Base-by-base conservation (phyloP, 2,888 invertebrate species). In the Pollenia angustigena region DNA sequence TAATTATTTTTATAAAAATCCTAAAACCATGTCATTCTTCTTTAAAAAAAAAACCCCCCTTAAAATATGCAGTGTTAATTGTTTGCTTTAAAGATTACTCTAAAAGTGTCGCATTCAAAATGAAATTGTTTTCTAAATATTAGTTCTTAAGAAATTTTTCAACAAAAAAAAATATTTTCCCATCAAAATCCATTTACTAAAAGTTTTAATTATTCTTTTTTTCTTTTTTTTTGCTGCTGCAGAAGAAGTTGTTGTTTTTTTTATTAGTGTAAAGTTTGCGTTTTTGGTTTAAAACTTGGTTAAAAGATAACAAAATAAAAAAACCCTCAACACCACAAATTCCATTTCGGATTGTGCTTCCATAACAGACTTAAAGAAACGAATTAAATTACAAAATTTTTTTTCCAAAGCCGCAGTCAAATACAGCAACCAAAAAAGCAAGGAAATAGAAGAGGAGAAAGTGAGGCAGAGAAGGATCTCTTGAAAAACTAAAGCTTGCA, bases 331-430 rank as follows among this genome's bases (percentile, higher is more conserved):
- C 40, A 80, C 80, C 69, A 56, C 80, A 75, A 69, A 54, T 62
- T 74, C 58, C 46, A 66, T 69, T 83, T 54, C 3, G 54, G 18
- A 16, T 48, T 79, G 58, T 44, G 14, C 58, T 52, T 12, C 58
- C 58, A 32, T 64, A 76, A 72, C 46, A 76, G 72, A 78, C 76
- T 78, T 56, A 76, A 80, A 81, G 79, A 69, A 85, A 85, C 72
- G 71, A 72, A 81, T 81, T 72, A 68, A 85, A 72, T 75, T 75
- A 69, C 32, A 32, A 32, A 32, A 0, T 32, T 23, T 64, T 71
- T 44, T 75, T 12, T 8, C 9, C 12, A 60, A 69, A 44, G 54
- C 44, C 62, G 9, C 66, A 72, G 16, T 54, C 18, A 74, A 74
- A 44, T 48, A 46, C 66, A 69, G 50, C 23, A 44, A 52, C 16